Base-by-base conservation (phyloP, 2,888 invertebrate species). In the Leucophenga montana region DNA sequence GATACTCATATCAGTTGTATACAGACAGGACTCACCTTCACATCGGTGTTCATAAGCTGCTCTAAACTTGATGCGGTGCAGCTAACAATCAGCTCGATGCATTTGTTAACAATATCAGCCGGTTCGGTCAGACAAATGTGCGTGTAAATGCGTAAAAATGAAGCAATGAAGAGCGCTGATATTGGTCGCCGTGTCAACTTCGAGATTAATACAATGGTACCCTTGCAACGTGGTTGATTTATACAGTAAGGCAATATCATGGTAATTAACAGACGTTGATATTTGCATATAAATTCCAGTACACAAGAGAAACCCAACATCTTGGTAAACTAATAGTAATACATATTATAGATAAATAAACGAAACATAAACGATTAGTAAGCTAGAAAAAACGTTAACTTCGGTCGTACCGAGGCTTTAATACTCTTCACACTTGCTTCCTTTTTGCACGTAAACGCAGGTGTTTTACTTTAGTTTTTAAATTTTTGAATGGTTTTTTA, bases 71-170 rank as follows among this genome's bases (percentile, higher is more conserved):
- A 89, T 18, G 90, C 90, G 0, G 94, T 93, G 67, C 92, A 89
- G 72, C 86, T 90, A 73, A 93, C 92, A 54, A 95, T 91, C 67
- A 93, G 90, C 65, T 89, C 88, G 75, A 93, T 91, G 81, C 93
- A 93, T 75, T 91, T 90, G 56, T 91, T 90, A 11, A 91, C 90
- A 13, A 91, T 88, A 22, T 91, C 90, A 1, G 90, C 89, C 0
- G 90, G 84, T 85, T 93, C 92, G 48, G 92, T 92, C 68, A 95
- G 88, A 83, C 93, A 92, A 2, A 93, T 89, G 74, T 94, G 91
- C 0, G 94, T 91, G 76, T 94, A 95, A 65, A 94, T 92, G 64
- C 93, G 91, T 65, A 94, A 91, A 81, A 94, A 94, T 69, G 93
- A 92, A 68, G 91, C 91, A 1, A 90, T 90, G 14, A 95, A 88